Conservation (phyloP, 2,888 invertebrate genomes). For the Leptodirus hochenwartii region DNA sequence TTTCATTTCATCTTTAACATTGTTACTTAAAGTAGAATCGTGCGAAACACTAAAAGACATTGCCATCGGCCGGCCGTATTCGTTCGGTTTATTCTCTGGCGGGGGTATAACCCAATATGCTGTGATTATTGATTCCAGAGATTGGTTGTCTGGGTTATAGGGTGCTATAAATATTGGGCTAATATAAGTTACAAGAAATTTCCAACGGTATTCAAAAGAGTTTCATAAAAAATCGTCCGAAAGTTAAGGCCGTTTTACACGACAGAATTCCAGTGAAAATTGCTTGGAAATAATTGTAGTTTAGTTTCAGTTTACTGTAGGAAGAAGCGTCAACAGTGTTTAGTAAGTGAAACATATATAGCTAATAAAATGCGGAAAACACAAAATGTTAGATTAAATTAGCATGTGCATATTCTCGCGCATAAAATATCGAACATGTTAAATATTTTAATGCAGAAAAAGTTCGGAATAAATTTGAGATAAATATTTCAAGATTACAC, state of each 20-base stretch:
- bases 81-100: slow-evolving; percentile 76
- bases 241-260: not conserved
- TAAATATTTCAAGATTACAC: too few relatives aligned
- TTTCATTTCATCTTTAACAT: slow-evolving; percentile 72
- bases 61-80: slow-evolving; percentile 83
- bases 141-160: slow-evolving; percentile 61
- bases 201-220: not conserved
- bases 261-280: too few relatives aligned
- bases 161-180: slow-evolving; percentile 51
- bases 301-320: too few relatives aligned
- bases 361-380: too few relatives aligned
- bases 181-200: slow-evolving; percentile 3
- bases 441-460: too few relatives aligned
- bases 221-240: not conserved
- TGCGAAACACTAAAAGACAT: slow-evolving; percentile 72
- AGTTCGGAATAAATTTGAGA: too few relatives aligned
- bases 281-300: not conserved
- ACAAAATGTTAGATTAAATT: too few relatives aligned
- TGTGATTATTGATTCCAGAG: slow-evolving; percentile 64
- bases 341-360: too few relatives aligned
- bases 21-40: slow-evolving; percentile 62
- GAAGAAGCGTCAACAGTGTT: too few relatives aligned
- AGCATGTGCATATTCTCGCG: too few relatives aligned
- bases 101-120: slow-evolving; percentile 95
- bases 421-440: too few relatives aligned